Evolutionary conservation across 1,140 invertebrate species (phyloP).

Genomic region (Caenorhabditis elegans): WBcel235 BX284603.4:5230501-5231000

Average conservation of each 20-base stretch:
- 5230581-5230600: neutral
- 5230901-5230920: no score
- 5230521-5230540: neutral
- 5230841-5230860: constrained; percentile 6
- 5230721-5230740: constrained; percentile 47
- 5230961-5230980: constrained; percentile 52
- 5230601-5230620: neutral
- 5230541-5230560: no score
- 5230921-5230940: neutral
- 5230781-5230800: constrained; percentile 25
- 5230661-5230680: no score
- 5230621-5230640: neutral
- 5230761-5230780: constrained; percentile 13
- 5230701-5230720: neutral
- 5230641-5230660: neutral
- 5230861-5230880: constrained; percentile 7
- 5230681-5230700: no score
- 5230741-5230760: neutral
- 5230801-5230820: constrained; percentile 46
- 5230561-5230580: neutral
- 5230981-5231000: constrained; percentile 56
- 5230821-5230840: constrained; percentile 48
- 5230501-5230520: constrained; percentile 26
- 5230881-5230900: no score
- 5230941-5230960: constrained; percentile 53